Base-by-base conservation (phyloP, 92 coral and sea anemone species). In the Paramuricea clavata region DNA sequence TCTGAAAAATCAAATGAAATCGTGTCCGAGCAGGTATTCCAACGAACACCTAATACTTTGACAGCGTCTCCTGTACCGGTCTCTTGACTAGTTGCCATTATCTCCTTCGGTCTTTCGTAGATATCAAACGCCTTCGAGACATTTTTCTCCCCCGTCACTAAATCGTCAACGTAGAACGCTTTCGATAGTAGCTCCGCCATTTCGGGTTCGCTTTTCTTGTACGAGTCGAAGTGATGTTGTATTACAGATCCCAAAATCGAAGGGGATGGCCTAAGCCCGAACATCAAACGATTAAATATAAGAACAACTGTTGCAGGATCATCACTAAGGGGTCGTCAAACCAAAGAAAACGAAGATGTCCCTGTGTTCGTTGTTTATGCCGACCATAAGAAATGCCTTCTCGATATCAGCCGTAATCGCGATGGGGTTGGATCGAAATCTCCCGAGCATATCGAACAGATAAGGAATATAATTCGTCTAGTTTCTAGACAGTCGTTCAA, bases 401-500 rank as follows among this genome's bases (percentile, higher is more conserved):
- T 76, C 82, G 19, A 87, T 80, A 39, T 71, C 83, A 21, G 87
- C 82, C 0, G 91, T 82, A 0, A 78, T 76, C 42, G 86, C 92
- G 69, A 89, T 89, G 16, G 31, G 56, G 54, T 83, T 82, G 86
- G 89, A 89, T 47, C 86, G 49, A 60, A 84, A 89, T 52, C 57
- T 84, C n/a, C 69, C 67, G 0, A 89, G 89, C 8, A 43, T 78
- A 76, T 89, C 89, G 17, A 83, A 77, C 68, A 89, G 65, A 81
- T 83, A 89, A 15, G 91, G 91, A 22, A 83, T 88, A 47, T 15
- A 82, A 35, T 88, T 88, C 17, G 91, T 8, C 91, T 88, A n/a
- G 85, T 81, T 71, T 90, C 61, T n/a, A 89, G 85, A 42, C 92
- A 89, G 83, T 89, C 88, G 56, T 83, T 89, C 85, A 83, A 78